Evolutionary conservation across 1,140 invertebrate species (phyloP).

Genomic region (Drosophila punjabiensis): DNA sequence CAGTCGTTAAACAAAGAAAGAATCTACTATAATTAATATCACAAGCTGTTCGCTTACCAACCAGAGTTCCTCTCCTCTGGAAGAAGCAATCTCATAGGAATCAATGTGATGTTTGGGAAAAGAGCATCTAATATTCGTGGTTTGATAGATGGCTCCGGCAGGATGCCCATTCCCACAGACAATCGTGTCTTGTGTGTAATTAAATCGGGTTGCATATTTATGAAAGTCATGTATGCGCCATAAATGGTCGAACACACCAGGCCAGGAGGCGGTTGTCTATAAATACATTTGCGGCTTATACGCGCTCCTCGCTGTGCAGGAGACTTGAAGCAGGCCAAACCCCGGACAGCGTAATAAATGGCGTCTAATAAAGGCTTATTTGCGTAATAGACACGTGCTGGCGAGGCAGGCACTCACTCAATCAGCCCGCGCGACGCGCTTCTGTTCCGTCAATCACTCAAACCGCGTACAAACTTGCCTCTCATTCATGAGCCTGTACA

Average conservation of each 20-base stretch:
- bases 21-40: neutral
- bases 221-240: slow-evolving; percentile 64
- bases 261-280: slow-evolving; percentile 41
- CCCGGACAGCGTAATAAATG: slow-evolving; percentile 44
- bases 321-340: slow-evolving; percentile 1
- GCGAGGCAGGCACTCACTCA: slow-evolving; percentile 14
- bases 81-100: neutral
- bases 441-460: slow-evolving; percentile 52
- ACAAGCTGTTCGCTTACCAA: neutral
- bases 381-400: slow-evolving; percentile 75
- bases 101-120: no score
- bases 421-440: neutral
- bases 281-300: slow-evolving; percentile 39
- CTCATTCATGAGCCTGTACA: slow-evolving; percentile 38
- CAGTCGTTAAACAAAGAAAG: neutral
- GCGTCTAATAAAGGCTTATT: slow-evolving; percentile 72
- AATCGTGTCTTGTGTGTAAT: slow-evolving; percentile 51
- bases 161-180: slow-evolving; percentile 47
- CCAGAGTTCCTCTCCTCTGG: neutral
- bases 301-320: slow-evolving; percentile 5
- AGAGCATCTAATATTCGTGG: slow-evolving; percentile 15
- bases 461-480: slow-evolving; percentile 39
- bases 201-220: slow-evolving; percentile 76
- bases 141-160: slow-evolving; percentile 9
- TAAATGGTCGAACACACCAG: slow-evolving; percentile 46